Percentiles rank a stretch among this genome's conserved stretches.
Conservation (phyloP, 2,888 invertebrate species). For the Trachelus tabidus region DNA sequence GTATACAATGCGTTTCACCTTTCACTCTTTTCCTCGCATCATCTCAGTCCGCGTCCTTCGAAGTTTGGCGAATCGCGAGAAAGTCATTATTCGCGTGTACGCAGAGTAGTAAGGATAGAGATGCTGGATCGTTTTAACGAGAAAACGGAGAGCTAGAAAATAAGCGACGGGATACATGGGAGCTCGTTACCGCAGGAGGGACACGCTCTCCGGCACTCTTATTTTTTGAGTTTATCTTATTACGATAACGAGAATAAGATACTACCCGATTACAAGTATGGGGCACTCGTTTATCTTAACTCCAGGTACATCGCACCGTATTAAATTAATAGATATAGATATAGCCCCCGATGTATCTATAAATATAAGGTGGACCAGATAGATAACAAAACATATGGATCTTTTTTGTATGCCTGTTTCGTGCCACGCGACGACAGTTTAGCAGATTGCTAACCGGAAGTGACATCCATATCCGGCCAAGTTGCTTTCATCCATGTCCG, state of each 20-base stretch:
- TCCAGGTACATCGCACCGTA: background rate
- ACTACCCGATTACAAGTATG: conserved; percentile 30
- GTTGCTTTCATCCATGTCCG: conserved; percentile 5
- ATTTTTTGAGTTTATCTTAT: conserved; percentile 31
- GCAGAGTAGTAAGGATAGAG: background rate
- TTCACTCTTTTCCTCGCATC: background rate
- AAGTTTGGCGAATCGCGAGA: background rate
- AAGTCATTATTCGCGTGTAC: background rate
- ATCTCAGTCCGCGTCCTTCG: background rate
- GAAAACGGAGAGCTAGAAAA: conserved; percentile 39
- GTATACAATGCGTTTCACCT: background rate
- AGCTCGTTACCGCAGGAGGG: conserved; percentile 60
- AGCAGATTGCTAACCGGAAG: conserved; percentile 21
- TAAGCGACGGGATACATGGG: conserved; percentile 58
- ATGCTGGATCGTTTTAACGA: background rate
- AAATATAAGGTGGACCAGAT: background rate
- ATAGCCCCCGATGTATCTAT: background rate
- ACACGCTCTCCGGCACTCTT: conserved; percentile 35
- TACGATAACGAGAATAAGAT: conserved; percentile 40
- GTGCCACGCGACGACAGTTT: background rate
- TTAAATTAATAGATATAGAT: background rate
- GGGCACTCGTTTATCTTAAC: background rate
- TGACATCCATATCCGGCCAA: conserved; percentile 25
- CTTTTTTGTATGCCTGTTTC: background rate
- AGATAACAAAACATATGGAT: background rate